phyloP scores from a whole-genome alignment of 2,888 invertebrate species.

The Andrena haemorrhoa region DNA sequence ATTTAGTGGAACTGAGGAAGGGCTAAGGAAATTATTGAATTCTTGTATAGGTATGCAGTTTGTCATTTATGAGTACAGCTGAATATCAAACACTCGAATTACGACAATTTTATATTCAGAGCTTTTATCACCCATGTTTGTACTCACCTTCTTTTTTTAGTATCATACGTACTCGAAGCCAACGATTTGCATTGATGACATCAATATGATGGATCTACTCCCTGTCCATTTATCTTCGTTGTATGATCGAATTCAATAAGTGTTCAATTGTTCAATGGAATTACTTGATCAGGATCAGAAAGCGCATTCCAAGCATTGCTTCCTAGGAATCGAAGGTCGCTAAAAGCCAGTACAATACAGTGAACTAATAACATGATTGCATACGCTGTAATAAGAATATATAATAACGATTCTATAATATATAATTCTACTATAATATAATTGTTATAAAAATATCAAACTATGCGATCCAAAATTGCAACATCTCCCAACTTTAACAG shows the following conservation, averaged over 20 bases:
- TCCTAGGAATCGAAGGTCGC: constrained; percentile 31
- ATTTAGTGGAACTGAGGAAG: no score
- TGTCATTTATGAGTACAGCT: no score
- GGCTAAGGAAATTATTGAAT: no score
- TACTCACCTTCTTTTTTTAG: constrained; percentile 6
- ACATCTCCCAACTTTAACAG: no score
- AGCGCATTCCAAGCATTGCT: constrained; percentile 38
- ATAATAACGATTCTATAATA: no score
- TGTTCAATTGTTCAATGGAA: constrained; percentile 17
- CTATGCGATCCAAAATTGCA: no score
- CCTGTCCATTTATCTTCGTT: constrained; percentile 26
- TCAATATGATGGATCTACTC: constrained; percentile 21
- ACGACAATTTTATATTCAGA: no score
- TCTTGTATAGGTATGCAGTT: no score
- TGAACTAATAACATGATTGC: neutral
- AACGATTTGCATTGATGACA: constrained; percentile 7
- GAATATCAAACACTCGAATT: no score
- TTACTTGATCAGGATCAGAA: constrained; percentile 36
- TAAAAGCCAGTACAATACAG: neutral
- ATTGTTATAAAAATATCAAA: no score
- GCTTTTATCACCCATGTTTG: no score
- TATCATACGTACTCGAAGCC: neutral
- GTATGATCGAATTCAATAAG: constrained; percentile 33
- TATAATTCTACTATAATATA: no score
- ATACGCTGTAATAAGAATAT: neutral